phyloP scores from a whole-genome alignment of 1,140 invertebrate species.

The Drosophila gunungcola region DNA sequence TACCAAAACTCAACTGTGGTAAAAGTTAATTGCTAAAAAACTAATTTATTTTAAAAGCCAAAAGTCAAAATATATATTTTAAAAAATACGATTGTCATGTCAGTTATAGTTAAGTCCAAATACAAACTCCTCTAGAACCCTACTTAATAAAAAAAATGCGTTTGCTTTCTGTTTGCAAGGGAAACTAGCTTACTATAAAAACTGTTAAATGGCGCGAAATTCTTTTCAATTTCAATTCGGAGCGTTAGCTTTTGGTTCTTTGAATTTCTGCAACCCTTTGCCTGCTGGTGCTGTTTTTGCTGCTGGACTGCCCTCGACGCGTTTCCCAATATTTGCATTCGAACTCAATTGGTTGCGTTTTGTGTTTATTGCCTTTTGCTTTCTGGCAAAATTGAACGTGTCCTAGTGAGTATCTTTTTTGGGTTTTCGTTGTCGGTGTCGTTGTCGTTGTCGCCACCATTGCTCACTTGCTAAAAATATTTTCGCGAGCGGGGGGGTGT shows the following conservation, averaged over 20 bases:
- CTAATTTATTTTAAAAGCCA: no score
- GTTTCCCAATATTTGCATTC: constrained; percentile 75
- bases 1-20: no score
- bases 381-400: constrained; percentile 54
- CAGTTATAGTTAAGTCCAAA: no score
- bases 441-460: constrained; percentile 10
- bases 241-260: constrained; percentile 23
- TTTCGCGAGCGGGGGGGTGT: constrained; percentile 36
- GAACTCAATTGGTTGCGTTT: constrained; percentile 80
- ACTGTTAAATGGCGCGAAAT: constrained; percentile 77
- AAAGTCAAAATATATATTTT: no score
- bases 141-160: not conserved
- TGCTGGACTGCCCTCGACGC: constrained; percentile 20
- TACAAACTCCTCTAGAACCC: no score
- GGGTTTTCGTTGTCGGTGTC: constrained; percentile 6
- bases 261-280: not conserved
- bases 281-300: constrained; percentile 35
- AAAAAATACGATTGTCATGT: no score
- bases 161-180: not conserved
- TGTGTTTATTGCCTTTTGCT: constrained; percentile 77
- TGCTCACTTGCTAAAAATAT: constrained; percentile 46
- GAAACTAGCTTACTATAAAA: constrained; percentile 19
- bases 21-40: no score
- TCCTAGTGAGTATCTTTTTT: constrained; percentile 39
- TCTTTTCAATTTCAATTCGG: constrained; percentile 76